Conservation (phyloP, 2,113 vertebrate species). For the Pandion haliaetus region DNA sequence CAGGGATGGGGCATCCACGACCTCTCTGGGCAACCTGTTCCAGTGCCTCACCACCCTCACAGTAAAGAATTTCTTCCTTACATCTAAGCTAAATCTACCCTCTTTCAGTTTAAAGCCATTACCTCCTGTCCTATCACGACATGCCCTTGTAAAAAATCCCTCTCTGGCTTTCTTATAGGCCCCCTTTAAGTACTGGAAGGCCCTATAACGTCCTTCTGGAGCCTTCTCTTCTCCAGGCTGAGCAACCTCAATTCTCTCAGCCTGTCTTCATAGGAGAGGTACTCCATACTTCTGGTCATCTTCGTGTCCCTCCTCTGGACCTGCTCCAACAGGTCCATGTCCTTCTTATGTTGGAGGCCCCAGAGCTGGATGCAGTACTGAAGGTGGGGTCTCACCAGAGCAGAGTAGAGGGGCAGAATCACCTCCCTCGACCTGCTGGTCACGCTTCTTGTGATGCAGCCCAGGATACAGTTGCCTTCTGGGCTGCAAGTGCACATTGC, state of each 20-base stretch:
- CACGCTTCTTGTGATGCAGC: rapidly evolving
- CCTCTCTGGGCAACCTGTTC: background rate
- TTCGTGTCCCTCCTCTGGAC: background rate
- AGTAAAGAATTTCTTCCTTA: background rate
- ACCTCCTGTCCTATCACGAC: background rate
- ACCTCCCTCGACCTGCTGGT: rapidly evolving
- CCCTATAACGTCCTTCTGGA: too few species aligned
- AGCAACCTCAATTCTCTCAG: background rate
- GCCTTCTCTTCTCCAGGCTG: too few species aligned
- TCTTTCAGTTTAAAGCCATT: background rate
- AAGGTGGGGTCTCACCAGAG: background rate
- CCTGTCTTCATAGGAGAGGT: rapidly evolving
- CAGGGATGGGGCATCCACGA: background rate
- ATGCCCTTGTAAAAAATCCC: too few species aligned
- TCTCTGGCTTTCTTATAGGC: too few species aligned
- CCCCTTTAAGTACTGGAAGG: too few species aligned
- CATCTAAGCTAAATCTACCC: background rate
- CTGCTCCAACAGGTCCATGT: background rate
- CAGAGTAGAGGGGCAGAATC: background rate
- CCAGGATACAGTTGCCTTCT: rapidly evolving
- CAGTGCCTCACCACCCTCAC: background rate
- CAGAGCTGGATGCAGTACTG: background rate
- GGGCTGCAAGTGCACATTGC: too few species aligned
- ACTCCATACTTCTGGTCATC: background rate
- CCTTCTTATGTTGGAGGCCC: rapidly evolving